phyloP scores from a whole-genome alignment of 2,113 vertebrate species.

The Saguinus imperator region DNA sequence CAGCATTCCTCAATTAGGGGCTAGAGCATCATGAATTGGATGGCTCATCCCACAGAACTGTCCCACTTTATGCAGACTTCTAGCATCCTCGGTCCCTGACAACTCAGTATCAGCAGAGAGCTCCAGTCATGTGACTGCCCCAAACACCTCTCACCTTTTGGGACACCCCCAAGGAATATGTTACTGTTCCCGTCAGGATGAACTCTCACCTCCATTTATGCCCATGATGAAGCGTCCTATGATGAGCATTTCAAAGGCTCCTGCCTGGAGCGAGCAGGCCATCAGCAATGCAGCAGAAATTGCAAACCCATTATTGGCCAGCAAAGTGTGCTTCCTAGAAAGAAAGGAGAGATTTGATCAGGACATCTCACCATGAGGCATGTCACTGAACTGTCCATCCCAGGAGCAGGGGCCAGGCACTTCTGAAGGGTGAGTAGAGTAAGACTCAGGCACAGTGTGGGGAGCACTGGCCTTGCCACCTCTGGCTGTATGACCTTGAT shows the following conservation, averaged over 20 bases:
- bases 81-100: neutral
- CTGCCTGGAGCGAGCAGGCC: conserved; percentile 86
- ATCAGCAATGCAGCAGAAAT: conserved; percentile 89
- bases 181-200: accelerated
- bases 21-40: accelerated
- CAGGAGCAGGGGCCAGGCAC: neutral
- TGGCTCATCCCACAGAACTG: neutral
- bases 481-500: neutral
- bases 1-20: neutral
- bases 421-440: neutral
- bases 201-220: conserved; percentile 91
- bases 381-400: neutral
- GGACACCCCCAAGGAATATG: neutral
- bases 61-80: neutral
- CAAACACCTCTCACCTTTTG: neutral
- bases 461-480: neutral
- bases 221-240: conserved; percentile 93
- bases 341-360: neutral
- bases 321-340: conserved; percentile 90
- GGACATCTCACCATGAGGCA: accelerated
- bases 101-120: neutral
- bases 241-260: conserved; percentile 94
- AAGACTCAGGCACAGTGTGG: neutral
- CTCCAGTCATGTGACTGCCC: neutral
- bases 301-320: conserved; percentile 92